Base-by-base conservation (phyloP, 2,888 invertebrate species). In the Trileptium ribeirensis region DNA sequence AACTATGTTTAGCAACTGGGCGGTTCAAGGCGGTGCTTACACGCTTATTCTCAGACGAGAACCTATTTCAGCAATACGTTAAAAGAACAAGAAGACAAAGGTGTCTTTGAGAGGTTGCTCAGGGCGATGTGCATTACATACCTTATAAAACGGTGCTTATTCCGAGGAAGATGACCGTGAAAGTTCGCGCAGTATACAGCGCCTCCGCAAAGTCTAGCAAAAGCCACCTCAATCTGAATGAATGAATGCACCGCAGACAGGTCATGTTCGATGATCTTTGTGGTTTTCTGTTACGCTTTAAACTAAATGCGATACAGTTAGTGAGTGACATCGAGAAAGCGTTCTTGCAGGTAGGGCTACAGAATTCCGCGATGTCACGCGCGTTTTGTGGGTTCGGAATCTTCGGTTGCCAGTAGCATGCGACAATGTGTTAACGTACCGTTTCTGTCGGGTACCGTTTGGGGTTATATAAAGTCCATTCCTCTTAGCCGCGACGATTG, bases 141-240 rank as follows among this genome's bases (percentile, higher is more conserved):
- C 84, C 84, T 0, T 81, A 84, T 70, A 82, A 84, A 19, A n/a
- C 81, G 0, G 83, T 83, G 0, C 40, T 83, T 33, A 77, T 74
- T 0, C 81, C 83, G 19, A 3, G 38, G 15, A 83, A 83, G 29
- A 31, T 36, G n/a, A 78, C 86, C 0, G 86, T 84, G 0, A 86
- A 86, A 78, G 38, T 86, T 8, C 36, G 85, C 1, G 74, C 83
- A n/a, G 85, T 86, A 3, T 86, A 82, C 74, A 85, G 86, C 82
- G 86, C 82, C 3, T 82, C 82, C 0, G 78, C 83, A 0, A 75
- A 82, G 0, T 1, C 38, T 19, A 8, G 3, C 0, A 33, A 1
- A 67, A 78, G 24, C 74, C 36, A 75, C 15, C 31, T 34, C 3
- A 75, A 36, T n/a, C 78, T 84, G 0, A 84, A 84, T 70, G 82